phyloP scores from a whole-genome alignment of 2,113 vertebrate genomes.

The Gymnorhina tibicen region DNA sequence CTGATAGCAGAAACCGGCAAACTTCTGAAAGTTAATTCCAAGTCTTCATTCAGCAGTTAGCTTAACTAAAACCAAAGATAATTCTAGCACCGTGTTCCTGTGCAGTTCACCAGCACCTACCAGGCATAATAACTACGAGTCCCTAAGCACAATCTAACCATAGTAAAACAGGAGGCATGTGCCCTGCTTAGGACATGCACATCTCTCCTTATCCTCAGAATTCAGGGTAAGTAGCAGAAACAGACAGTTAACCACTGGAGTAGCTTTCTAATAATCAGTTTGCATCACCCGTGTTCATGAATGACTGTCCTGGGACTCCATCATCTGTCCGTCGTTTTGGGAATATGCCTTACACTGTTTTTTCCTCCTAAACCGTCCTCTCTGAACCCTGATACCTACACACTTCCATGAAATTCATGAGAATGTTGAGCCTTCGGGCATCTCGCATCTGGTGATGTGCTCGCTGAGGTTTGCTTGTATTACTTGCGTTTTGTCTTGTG shows the following conservation, averaged over 20 bases:
- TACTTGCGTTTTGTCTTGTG: neutral
- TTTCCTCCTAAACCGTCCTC: neutral
- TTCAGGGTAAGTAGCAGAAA: neutral
- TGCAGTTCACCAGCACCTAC: neutral
- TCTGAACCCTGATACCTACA: neutral
- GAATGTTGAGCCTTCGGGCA: neutral
- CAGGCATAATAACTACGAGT: neutral
- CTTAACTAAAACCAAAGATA: neutral
- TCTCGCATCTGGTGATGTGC: neutral
- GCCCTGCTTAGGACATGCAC: neutral
- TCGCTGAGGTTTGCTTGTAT: fast-evolving
- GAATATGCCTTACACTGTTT: neutral
- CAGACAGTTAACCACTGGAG: neutral
- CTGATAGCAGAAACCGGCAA: neutral
- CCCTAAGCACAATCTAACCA: neutral
- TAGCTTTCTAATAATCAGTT: neutral
- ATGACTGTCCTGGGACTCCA: neutral
- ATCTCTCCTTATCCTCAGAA: neutral
- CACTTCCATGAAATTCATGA: neutral
- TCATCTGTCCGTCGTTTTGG: neutral
- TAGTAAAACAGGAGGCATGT: neutral
- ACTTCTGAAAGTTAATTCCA: neutral
- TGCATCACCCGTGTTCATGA: neutral
- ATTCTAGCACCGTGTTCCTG: neutral
- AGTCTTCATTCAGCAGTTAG: neutral